Conservation (phyloP, 2,797 vertebrate species). For the Sebastes itinus region DNA sequence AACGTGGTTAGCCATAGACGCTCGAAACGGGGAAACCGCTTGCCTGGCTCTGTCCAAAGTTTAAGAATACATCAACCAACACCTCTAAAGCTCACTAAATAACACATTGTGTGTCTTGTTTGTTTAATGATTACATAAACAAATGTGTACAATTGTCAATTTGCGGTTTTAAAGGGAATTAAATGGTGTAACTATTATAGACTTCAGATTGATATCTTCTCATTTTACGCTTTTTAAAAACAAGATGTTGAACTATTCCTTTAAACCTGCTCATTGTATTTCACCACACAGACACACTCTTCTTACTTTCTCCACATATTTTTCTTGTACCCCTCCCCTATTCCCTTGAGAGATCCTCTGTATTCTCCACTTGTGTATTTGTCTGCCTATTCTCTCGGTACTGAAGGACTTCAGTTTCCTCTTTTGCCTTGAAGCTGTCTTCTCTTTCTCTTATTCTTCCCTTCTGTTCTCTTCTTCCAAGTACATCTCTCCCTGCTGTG, state of each 20-base stretch:
- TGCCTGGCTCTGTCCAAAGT: neutral
- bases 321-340: neutral
- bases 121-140: neutral
- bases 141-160: neutral
- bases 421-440: slow-evolving; percentile 42
- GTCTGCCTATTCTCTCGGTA: neutral
- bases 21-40: neutral
- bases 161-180: neutral
- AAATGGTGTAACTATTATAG: neutral
- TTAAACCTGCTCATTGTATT: neutral
- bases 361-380: slow-evolving; percentile 31
- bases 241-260: neutral
- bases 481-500: slow-evolving; percentile 10
- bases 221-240: neutral
- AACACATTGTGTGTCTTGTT: neutral
- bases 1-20: neutral
- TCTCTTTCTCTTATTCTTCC: slow-evolving; percentile 15
- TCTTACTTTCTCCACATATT: neutral
- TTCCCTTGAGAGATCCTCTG: slow-evolving; percentile 17
- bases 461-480: slow-evolving; percentile 4
- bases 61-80: neutral
- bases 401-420: slow-evolving; percentile 50
- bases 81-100: neutral
- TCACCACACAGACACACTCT: neutral
- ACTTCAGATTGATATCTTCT: neutral